Evolutionary conservation across 64 coral and sea anemone species (phyloP).

Genomic region (Dendrophyllia cribrosa): DNA sequence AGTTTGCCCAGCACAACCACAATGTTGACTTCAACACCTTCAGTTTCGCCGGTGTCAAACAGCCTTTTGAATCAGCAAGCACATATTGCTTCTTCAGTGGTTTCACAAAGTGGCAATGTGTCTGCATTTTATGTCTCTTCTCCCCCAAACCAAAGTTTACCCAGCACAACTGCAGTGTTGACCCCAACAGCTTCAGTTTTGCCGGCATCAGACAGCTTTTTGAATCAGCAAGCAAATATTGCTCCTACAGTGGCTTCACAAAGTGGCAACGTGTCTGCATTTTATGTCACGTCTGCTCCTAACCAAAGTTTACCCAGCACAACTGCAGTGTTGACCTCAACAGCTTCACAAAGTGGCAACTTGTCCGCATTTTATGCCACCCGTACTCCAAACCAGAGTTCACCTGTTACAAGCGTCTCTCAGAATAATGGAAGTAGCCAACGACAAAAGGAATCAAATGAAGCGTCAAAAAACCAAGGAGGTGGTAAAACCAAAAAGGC

Average conservation of each 20-base stretch:
- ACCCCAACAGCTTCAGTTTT: not conserved
- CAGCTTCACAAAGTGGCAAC: not conserved
- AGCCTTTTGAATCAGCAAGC: not conserved
- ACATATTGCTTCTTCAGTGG: too few relatives aligned
- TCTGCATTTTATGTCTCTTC: too few relatives aligned
- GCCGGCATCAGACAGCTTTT: not conserved
- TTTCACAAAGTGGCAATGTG: not conserved
- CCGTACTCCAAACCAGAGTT: too few relatives aligned
- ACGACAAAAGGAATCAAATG: not conserved
- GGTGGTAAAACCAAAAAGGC: not conserved
- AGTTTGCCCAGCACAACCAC: not conserved
- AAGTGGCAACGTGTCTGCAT: not conserved
- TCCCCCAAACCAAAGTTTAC: not conserved
- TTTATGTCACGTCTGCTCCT: conserved; percentile 25
- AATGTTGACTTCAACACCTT: not conserved
- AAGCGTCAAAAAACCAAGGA: not conserved
- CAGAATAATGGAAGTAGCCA: not conserved
- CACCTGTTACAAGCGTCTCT: not conserved
- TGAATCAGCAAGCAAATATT: not conserved
- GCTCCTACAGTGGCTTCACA: not conserved
- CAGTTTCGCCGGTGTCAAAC: not conserved
- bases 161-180: not conserved
- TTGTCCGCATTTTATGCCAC: too few relatives aligned
- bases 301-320: not conserved
- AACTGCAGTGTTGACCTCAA: not conserved